Evolutionary conservation across 2,888 invertebrate genomes (phyloP).

Genomic region (Masnerella sp.): DNA sequence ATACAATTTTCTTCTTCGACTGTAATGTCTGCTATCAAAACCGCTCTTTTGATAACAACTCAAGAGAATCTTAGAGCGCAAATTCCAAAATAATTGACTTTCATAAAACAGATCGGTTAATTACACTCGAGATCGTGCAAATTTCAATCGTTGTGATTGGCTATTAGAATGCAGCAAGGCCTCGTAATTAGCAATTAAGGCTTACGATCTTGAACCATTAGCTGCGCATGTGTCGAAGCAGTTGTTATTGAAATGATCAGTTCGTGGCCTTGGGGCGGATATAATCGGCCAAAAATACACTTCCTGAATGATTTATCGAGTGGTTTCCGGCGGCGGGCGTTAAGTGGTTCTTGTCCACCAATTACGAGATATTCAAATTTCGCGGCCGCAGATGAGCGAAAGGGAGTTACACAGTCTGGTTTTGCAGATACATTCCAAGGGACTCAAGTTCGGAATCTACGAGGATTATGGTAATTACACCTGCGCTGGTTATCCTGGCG

Average conservation of each 20-base stretch:
- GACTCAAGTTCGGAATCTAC: slow-evolving; percentile 97
- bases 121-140: slow-evolving; percentile 11
- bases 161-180: slow-evolving; percentile 17
- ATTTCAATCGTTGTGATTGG: slow-evolving; percentile 15
- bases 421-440: slow-evolving; percentile 91
- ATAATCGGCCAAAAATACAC: slow-evolving; percentile 1
- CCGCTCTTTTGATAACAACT: too few species aligned
- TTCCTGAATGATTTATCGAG: slow-evolving; percentile 1
- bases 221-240: too few species aligned
- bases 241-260: too few species aligned
- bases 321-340: too few species aligned
- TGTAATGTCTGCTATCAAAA: too few species aligned
- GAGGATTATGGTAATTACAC: slow-evolving; percentile 98
- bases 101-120: slow-evolving; percentile 15
- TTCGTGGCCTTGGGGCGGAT: too few species aligned
- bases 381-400: slow-evolving; percentile 10
- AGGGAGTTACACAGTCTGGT: slow-evolving; percentile 6
- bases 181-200: slow-evolving; percentile 5
- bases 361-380: slow-evolving; percentile 16
- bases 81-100: too few species aligned
- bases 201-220: slow-evolving; percentile 15
- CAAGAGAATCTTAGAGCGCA: too few species aligned
- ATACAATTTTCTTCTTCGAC: too few species aligned
- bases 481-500: slow-evolving; percentile 97
- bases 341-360: slow-evolving; percentile 2